Conservation (phyloP, 2,888 invertebrate species). For the Tenodera sinensis region DNA sequence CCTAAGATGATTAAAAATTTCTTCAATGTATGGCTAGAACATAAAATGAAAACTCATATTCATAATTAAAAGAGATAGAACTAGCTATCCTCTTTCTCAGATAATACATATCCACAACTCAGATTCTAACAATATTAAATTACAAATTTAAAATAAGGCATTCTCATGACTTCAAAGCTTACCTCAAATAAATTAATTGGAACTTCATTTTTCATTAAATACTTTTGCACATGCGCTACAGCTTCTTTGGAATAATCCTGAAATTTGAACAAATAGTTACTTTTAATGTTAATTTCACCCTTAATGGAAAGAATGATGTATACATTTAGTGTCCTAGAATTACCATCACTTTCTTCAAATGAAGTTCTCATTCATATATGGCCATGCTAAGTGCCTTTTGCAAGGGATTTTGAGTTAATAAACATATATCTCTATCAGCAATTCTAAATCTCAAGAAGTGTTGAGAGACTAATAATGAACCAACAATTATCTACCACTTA, state of each 20-base stretch:
- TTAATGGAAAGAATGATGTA: no score
- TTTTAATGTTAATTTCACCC: not conserved
- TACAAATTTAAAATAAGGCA: constrained; percentile 3
- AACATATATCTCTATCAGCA: no score
- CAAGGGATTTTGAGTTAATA: no score
- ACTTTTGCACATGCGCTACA: constrained; percentile 95
- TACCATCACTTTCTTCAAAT: no score
- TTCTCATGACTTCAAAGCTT: constrained; percentile 39
- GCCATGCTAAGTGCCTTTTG: no score
- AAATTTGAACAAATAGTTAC: constrained; percentile 43
- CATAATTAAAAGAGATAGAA: not conserved
- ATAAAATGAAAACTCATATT: constrained; percentile 36
- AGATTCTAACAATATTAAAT: not conserved
- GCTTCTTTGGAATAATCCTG: constrained; percentile 98
- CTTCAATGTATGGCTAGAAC: constrained; percentile 97
- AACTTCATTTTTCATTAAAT: constrained; percentile 95
- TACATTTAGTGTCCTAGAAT: no score
- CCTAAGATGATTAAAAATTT: constrained; percentile 96
- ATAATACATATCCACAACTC: not conserved
- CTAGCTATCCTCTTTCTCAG: not conserved
- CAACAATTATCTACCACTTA: no score
- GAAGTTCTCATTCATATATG: no score
- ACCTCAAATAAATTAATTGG: constrained; percentile 98
- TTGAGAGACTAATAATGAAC: no score
- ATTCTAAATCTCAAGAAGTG: no score